Evolutionary conservation across 2,888 invertebrate genomes (phyloP), one percentile per base, ranked within the genome.

Genomic region (Notocelia uddmanniana): DNA sequence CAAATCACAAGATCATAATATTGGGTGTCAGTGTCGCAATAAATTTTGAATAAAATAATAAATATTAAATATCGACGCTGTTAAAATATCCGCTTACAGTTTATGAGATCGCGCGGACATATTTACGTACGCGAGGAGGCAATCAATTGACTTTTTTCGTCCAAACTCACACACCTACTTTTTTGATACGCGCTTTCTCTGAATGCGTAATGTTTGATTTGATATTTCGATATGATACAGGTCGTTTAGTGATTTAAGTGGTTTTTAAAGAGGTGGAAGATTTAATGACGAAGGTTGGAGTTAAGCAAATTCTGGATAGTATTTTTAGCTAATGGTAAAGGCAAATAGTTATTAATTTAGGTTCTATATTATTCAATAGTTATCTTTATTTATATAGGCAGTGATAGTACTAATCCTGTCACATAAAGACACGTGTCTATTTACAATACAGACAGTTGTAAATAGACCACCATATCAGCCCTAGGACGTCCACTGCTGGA

Each of bases 41-140:
- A 93, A 93, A 93, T 93, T 92, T 92, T 92, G 90, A 93, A 93
- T 93, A 93, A 72, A 72, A 72, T 72, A 88, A 93, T 93, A 93
- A 93, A 93, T 93, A 93, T 93, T 92, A 91, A 93, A 93, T 93
- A 93, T 93, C 92, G 91, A 88, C 83, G 89, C 87, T 84, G 89
- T 91, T 92, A 92, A 92, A 92, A 92, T 93, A 93, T 93, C 93
- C 87, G 77, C 89, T 93, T 93, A 93, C 93, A 92, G 81, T 93
- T 93, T 93, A 93, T 87, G 93, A 93, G 93, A 88, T 87, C 92
- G 88, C 76, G 82, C 81, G 81, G 92, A 92, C 93, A 92, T 91
- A 82, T 93, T 93, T 93, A 93, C 93, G 92, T 84, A 87, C 85
- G 83, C 83, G 83, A 82, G 87, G 84, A 82, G 87, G 88, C 87